Conservation (phyloP, 2,888 invertebrate species). For the Gymnoscelis rufifasciata region DNA sequence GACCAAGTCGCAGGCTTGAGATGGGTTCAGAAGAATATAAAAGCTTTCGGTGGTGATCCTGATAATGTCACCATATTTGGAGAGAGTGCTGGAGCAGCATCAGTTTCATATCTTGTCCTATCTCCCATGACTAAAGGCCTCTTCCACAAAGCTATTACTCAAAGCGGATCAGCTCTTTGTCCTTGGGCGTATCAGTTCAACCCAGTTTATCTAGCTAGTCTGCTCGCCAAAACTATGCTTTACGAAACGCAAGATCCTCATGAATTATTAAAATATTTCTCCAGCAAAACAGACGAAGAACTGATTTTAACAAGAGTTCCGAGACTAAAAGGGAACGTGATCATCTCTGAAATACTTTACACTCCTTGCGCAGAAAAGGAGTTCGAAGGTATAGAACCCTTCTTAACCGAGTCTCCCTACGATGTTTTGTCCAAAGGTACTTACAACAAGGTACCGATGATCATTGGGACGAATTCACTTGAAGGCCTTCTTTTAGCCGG, state of each 20-base stretch:
- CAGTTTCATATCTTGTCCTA: constrained; percentile 56
- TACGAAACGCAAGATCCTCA: constrained; percentile 46
- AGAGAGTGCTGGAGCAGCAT: constrained; percentile 60
- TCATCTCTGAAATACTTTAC: constrained; percentile 51
- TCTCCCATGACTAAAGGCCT: constrained; percentile 63
- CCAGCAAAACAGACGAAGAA: constrained; percentile 48
- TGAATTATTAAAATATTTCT: constrained; percentile 51
- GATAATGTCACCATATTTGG: constrained; percentile 60
- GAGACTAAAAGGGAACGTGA: constrained; percentile 43
- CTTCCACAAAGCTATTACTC: constrained; percentile 62
- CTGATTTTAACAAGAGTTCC: constrained; percentile 53
- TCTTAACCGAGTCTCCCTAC: constrained; percentile 52
- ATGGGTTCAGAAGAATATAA: constrained; percentile 57
- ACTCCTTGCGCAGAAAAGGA: constrained; percentile 52
- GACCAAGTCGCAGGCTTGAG: constrained; percentile 59
- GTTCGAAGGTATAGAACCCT: constrained; percentile 57
- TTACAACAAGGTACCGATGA: constrained; percentile 58
- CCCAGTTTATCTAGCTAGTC: constrained; percentile 51
- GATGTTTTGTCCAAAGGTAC: constrained; percentile 45
- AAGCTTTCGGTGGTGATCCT: constrained; percentile 56
- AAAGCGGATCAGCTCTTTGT: constrained; percentile 59
- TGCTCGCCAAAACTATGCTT: constrained; percentile 53
- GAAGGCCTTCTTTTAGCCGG: constrained; percentile 53
- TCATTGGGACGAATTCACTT: constrained; percentile 50
- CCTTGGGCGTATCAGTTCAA: constrained; percentile 57